Conservation (phyloP, 2,113 vertebrate species). For the Mobula birostris region DNA sequence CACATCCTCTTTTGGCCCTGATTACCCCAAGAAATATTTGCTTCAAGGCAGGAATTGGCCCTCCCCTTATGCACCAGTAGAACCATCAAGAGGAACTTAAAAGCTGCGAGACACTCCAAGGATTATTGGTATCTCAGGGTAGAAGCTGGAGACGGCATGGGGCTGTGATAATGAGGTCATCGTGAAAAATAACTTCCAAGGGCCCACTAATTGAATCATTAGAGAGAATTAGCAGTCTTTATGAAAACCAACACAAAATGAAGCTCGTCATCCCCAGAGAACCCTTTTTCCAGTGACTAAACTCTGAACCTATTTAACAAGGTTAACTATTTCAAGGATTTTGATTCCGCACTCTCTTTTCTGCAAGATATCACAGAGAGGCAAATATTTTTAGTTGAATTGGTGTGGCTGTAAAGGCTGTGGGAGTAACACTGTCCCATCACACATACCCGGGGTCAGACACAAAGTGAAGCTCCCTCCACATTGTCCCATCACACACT, state of each 20-base stretch:
- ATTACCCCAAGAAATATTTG: background rate
- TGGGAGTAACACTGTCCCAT: background rate
- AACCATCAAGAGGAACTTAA: background rate
- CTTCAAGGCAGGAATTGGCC: background rate
- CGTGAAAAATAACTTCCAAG: background rate
- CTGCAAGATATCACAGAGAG: too few species aligned
- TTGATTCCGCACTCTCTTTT: too few species aligned
- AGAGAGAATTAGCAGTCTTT: background rate
- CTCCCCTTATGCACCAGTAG: background rate
- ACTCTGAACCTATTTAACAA: background rate
- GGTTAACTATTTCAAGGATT: background rate
- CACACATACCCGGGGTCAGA: too few species aligned
- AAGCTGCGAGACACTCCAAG: background rate
- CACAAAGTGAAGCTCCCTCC: too few species aligned
- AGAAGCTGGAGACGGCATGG: background rate
- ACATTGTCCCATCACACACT: too few species aligned
- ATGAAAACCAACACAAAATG: slow-evolving; percentile 11
- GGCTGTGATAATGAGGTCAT: background rate
- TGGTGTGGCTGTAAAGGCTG: background rate
- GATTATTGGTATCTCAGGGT: background rate
- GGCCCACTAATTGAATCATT: background rate
- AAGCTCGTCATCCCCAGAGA: background rate
- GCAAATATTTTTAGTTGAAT: background rate
- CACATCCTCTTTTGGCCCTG: background rate
- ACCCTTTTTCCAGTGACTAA: background rate